These are phyloP conservation scores for Agelastica alni DNA, from an alignment of 2,888 invertebrate genomes.

Conservation along the genomic window DNA sequence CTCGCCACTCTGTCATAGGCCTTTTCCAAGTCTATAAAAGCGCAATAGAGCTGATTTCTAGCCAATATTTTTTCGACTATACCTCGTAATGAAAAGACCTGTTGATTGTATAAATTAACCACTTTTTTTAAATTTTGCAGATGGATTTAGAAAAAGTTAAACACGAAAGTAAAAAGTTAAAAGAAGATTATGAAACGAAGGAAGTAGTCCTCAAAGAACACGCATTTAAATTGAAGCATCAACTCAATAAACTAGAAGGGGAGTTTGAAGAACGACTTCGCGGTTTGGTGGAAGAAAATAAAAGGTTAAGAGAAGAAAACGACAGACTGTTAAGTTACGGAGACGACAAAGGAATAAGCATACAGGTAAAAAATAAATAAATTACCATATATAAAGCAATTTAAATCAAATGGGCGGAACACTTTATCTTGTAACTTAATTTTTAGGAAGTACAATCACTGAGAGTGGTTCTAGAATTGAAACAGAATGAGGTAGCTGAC, in stretches of 20 bases:
- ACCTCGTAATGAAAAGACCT: too few species aligned
- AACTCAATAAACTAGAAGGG: slow-evolving; percentile 30
- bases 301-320: slow-evolving; percentile 49
- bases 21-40: too few species aligned
- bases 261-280: slow-evolving; percentile 36
- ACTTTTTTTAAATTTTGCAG: background rate
- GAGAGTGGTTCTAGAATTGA: slow-evolving; percentile 84
- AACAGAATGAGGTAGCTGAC: slow-evolving; percentile 82
- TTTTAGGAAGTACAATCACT: slow-evolving; percentile 80
- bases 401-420: background rate
- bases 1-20: too few species aligned
- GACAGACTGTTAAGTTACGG: slow-evolving; percentile 48
- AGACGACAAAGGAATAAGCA: slow-evolving; percentile 49
- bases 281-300: slow-evolving; percentile 44
- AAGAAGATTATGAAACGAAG: slow-evolving; percentile 48
- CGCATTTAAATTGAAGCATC: slow-evolving; percentile 43
- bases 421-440: too few species aligned
- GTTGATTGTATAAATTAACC: background rate
- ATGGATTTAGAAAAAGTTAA: slow-evolving; percentile 15
- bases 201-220: slow-evolving; percentile 44
- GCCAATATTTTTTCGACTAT: too few species aligned
- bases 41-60: too few species aligned
- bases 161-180: slow-evolving; percentile 46
- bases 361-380: too few species aligned
- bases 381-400: background rate